Base-by-base conservation (phyloP, 1,140 invertebrate genomes). In the Diachasma alloeum region DNA sequence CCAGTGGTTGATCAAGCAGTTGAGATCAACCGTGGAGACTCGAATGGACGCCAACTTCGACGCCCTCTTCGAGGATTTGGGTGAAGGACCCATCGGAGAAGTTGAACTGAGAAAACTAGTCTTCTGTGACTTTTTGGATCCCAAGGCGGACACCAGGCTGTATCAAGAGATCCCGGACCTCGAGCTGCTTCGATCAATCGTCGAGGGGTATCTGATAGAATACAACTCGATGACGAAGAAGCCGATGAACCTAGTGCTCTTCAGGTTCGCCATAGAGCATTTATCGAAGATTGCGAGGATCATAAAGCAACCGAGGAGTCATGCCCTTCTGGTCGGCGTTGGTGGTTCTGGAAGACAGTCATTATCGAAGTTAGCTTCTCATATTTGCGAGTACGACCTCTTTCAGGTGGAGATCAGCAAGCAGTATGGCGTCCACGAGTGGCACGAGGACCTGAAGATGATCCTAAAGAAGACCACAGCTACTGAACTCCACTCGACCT, bases 161-260 rank as follows among this genome's bases (percentile, higher is more conserved):
- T 99, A 99, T 81, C 93, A 95, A 81, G 97, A 99, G 91, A 96
- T 97, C 0, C 88, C 90, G 1, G 95, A 98, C 85, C 90, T 98
- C 78, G 95, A 97, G 76, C 91, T 94, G 72, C 90, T 99, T 53
- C 93, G 94, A 79, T 91, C 92, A 0, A 95, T 97, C n/a, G 96
- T 97, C 0, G 97, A 98, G 84, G 93, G 93, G 0, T 98, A 96
- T 90, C 90, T 99, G 13, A 93, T 94, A 1, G 97, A 99, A 85
- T 99, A 94, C 82, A 99, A 99, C 86, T 96, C 97, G 76, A 96
- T 99, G 94, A 97, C 96, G 22, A 99, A 98, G 86, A 98, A 98
- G 84, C 97, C 97, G 0, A 99, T 99, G 97, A 97, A 97, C 90
- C 90, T 99, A 59, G 97, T 99, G 4, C 90, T 99, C 26, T 99